Conservation (phyloP, 2,797 vertebrate genomes). For the Coreius guichenoti region DNA sequence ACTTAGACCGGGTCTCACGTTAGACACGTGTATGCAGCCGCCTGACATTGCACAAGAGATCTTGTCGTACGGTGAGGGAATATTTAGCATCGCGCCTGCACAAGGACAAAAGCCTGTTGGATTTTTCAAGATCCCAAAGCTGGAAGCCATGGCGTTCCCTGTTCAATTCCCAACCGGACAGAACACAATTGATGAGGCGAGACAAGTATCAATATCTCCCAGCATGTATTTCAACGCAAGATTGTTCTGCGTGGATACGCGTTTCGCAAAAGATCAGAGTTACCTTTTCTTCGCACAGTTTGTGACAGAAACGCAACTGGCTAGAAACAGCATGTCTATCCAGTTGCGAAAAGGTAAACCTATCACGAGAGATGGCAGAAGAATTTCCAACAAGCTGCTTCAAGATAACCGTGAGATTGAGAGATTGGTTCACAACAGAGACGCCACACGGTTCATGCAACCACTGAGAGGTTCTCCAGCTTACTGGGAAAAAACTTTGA, state of each 20-base stretch:
- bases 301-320: constrained; percentile 28
- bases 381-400: constrained; percentile 32
- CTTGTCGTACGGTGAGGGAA: constrained; percentile 12
- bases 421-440: too few relatives aligned
- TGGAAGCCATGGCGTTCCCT: constrained; percentile 31
- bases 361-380: constrained; percentile 46
- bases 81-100: constrained; percentile 38
- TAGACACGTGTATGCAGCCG: constrained; percentile 39
- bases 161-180: constrained; percentile 37
- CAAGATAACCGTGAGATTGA: constrained; percentile 48
- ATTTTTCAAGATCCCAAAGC: constrained; percentile 35
- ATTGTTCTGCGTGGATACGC: too few relatives aligned
- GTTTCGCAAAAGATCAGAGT: too few relatives aligned
- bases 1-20: background rate
- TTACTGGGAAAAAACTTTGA: constrained; percentile 49
- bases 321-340: too few relatives aligned
- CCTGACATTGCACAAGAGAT: constrained; percentile 25
- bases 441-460: constrained; percentile 53
- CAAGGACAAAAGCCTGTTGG: constrained; percentile 42
- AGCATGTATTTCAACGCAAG: too few relatives aligned
- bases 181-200: background rate
- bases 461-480: constrained; percentile 54
- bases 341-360: constrained; percentile 38
- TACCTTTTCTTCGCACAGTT: too few relatives aligned
- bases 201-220: background rate